Evolutionary conservation across 2,797 vertebrate genomes (phyloP).

Genomic region (Hipposideros larvatus): DNA sequence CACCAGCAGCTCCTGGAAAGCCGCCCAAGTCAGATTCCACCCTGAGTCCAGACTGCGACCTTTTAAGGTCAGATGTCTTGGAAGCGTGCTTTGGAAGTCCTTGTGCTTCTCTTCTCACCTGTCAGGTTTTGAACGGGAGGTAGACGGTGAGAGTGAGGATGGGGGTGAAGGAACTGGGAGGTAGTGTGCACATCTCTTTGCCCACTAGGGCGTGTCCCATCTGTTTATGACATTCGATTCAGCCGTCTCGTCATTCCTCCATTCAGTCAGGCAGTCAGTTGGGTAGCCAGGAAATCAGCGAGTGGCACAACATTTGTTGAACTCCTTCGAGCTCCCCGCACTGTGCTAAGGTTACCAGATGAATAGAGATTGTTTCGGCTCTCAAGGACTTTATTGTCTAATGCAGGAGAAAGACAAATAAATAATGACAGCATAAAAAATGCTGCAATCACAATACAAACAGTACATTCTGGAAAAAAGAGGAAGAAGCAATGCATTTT

Average conservation of each 20-base stretch:
- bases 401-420: constrained; percentile 43
- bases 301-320: background rate
- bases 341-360: background rate
- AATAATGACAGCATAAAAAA: constrained; percentile 57
- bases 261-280: rapidly evolving
- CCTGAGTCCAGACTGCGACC: background rate
- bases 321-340: background rate
- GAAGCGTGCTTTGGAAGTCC: too few species aligned
- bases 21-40: background rate
- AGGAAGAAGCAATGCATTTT: background rate
- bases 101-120: background rate
- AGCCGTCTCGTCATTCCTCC: background rate
- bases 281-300: background rate
- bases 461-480: background rate
- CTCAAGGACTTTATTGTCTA: constrained; percentile 74
- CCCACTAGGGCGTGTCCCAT: background rate
- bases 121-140: background rate
- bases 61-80: background rate
- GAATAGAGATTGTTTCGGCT: constrained; percentile 68
- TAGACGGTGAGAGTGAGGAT: background rate
- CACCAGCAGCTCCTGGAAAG: background rate
- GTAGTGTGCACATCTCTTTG: rapidly evolving
- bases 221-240: rapidly evolving
- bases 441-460: background rate
- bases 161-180: background rate